Evolutionary conservation across 2,888 invertebrate genomes (phyloP), one percentile per base, ranked within the genome.

Genomic region (Charanyca ferruginea): DNA sequence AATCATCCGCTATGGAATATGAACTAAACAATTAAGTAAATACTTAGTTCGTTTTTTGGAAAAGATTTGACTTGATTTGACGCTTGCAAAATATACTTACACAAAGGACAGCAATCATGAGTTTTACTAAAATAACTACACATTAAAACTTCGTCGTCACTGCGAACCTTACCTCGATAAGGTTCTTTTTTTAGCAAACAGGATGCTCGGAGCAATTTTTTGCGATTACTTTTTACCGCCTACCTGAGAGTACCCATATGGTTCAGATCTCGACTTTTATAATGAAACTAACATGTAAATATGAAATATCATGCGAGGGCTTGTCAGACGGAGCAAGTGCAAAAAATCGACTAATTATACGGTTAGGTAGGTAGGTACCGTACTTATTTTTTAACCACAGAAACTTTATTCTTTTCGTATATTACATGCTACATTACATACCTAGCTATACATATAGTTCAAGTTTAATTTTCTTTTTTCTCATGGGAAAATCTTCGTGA

Each of bases 191-290:
- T 67, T 61, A 16, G 1, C 53, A 22, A 71, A 67, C 67, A 76
- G 77, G 73, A 76, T 73, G 73, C 47, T 41, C 22, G 9, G 16
- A 58, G 60, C 55, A 38, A 47, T 70, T 75, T 79, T 78, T 79
- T 77, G 74, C 66, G 66, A 59, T n/a, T 44, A 63, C 47, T 79
- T 74, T 78, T 73, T 67, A 61, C 51, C 42, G 38, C 6, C 73
- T 67, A 70, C 77, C 71, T 79, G 71, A 72, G 68, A 53, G 67
- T 42, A 32, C 57, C 74, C 61, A 64, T 60, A 63, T 23, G 66
- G 72, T 62, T 76, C 79, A 41, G 13, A 44, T 62, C 13, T 32
- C 25, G 25, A 22, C 32, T 60, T 55, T 66, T 60, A 11, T 45
- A 73, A 66, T 45, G 66, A 73, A 72, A 72, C 13, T 66, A 60